Base-by-base conservation (phyloP, 2,113 vertebrate species). In the Rhynchopsitta pachyrhyncha region DNA sequence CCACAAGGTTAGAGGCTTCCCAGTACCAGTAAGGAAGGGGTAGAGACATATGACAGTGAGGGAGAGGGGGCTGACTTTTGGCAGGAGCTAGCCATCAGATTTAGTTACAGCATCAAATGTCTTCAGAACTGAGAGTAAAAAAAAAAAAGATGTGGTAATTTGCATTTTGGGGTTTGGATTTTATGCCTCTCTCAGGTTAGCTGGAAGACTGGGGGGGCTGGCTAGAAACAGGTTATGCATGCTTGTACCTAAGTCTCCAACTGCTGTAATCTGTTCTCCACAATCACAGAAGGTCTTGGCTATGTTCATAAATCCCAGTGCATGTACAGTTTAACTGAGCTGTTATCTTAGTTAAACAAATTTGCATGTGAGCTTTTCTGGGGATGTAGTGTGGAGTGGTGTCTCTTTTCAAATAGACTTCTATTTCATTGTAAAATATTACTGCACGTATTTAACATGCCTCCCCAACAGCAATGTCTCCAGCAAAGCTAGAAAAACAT, bases 1-100 rank as follows among this genome's bases (percentile, higher is more conserved):
- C 33, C 57, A 37, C 46, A 46, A 35, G 18, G 17, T 19, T 53
- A 88, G 53, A 74, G 27, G 15, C 25, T 78, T 82, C n/a, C 28
- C 19, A 37, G 50, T 64, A 60, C 15, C 7, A 33, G 31, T n/a
- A 66, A 39, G 27, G 70, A 78, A 63, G 39, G 11, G 1, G 2
- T 22, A 35, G 29, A 60, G 44, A 57, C 4, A 5, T 3, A 2
- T 70, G n/a, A 35, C 17, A 66, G 29, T 0, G 9, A 29, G 23
- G 27, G 13, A 66, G 18, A 52, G 10, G 1, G 17, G 29, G 7
- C n/a, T 68, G 31, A 31, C 18, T 4, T 79, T 85, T 42, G 35
- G 39, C 44, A 39, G 44, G 27, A 69, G 13, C 1, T 44, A 59
- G 6, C 6, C 25, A 18, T 55, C 0, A 1, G 23, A 25, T 85